Percentiles rank a stretch among this genome's conserved stretches.
These are phyloP conservation scores for Oryzias melastigma DNA, from an alignment of 2,113 vertebrate species.

Conservation along the genomic window DNA sequence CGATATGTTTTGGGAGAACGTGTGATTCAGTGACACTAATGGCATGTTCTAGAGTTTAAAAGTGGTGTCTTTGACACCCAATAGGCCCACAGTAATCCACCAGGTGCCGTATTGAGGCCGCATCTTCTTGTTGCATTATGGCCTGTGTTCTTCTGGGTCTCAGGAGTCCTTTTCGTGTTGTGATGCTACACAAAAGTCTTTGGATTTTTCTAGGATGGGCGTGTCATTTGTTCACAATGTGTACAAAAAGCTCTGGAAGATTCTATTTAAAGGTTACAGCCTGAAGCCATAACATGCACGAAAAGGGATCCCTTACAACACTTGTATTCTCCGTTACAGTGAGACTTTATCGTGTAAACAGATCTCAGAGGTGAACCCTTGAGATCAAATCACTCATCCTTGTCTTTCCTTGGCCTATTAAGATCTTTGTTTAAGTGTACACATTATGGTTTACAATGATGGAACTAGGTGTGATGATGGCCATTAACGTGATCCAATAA, in stretches of 20 bases:
- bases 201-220: constrained; percentile 55
- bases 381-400: constrained; percentile 31
- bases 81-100: constrained; percentile 54
- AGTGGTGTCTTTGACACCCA: constrained; percentile 59
- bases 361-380: constrained; percentile 31
- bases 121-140: constrained; percentile 45
- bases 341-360: constrained; percentile 34
- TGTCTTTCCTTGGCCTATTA: constrained; percentile 15
- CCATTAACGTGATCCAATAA: no score
- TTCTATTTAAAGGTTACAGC: constrained; percentile 45
- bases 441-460: constrained; percentile 15
- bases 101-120: constrained; percentile 41
- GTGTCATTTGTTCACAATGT: constrained; percentile 54
- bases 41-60: constrained; percentile 41
- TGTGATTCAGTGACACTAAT: constrained; percentile 45
- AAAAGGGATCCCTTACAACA: constrained; percentile 49
- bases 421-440: constrained; percentile 19
- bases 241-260: constrained; percentile 36
- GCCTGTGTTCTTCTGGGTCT: constrained; percentile 40
- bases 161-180: constrained; percentile 37
- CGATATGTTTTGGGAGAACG: constrained; percentile 29
- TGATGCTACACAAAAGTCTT: constrained; percentile 55
- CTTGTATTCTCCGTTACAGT: constrained; percentile 3
- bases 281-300: constrained; percentile 35
- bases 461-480: no score